Conservation (phyloP, 2,888 invertebrate genomes). For the Archips xylosteana region DNA sequence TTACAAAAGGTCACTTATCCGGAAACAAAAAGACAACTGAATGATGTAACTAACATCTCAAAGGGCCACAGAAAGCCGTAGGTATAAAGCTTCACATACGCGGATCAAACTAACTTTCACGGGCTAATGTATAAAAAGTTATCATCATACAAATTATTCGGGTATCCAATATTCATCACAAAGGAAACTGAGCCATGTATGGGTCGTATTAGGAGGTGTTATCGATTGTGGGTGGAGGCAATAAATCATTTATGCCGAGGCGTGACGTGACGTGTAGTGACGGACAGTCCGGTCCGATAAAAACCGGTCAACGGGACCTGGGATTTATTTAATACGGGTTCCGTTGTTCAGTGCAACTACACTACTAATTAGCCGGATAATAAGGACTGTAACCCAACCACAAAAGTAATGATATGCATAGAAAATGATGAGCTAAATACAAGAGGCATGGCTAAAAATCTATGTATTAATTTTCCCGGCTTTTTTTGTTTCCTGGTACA, state of each 20-base stretch:
- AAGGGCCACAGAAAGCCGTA: slow-evolving; percentile 33
- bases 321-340: slow-evolving; percentile 21
- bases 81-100: slow-evolving; percentile 47
- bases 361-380: too few species aligned
- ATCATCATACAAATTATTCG: slow-evolving; percentile 59
- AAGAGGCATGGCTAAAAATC: too few species aligned
- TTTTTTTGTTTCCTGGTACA: too few species aligned
- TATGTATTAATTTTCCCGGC: too few species aligned
- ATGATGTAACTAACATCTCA: slow-evolving; percentile 18
- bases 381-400: too few species aligned
- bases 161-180: slow-evolving; percentile 50
- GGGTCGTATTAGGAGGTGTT: slow-evolving; percentile 52
- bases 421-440: too few species aligned
- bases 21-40: slow-evolving; percentile 20
- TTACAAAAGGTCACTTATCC: slow-evolving; percentile 23
- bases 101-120: slow-evolving; percentile 66
- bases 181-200: slow-evolving; percentile 55
- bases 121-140: slow-evolving; percentile 57
- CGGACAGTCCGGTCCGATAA: slow-evolving; percentile 53
- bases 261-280: slow-evolving; percentile 73
- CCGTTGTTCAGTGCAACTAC: slow-evolving; percentile 1
- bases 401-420: too few species aligned
- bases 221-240: slow-evolving; percentile 55
- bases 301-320: slow-evolving; percentile 32
- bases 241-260: slow-evolving; percentile 74